Base-by-base conservation (phyloP, 1,140 invertebrate species). In the Nasonia longicornis region DNA sequence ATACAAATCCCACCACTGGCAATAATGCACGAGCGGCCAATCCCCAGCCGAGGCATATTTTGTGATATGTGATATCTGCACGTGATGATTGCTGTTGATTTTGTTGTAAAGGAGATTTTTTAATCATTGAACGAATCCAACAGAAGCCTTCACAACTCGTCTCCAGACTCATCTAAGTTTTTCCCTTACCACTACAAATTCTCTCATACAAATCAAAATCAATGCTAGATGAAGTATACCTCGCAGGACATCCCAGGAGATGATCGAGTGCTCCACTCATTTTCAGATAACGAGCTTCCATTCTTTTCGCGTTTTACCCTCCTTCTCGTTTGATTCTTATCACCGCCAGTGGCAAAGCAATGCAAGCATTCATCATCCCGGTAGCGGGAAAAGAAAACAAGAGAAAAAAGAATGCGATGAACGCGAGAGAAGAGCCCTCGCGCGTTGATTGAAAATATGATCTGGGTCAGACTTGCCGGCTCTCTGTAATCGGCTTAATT, bases 401-500 rank as follows among this genome's bases (percentile, higher is more conserved):
- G 20, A 58, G 52, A 58, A n/a, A 58, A 58, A 58, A 58, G 4
- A 16, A n/a, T 4, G 20, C 52, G n/a, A 58, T 58, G 52, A 58
- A 58, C 16, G 38, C 1, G 16, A 58, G 16, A 20, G 52, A 58
- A 58, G 52, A 58, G 52, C 52, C 52, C 52, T 58, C 52, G 52
- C 20, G 16, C 52, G 52, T 58, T 58, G 52, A 58, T 58, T 20
- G 52, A 58, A 58, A 58, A 58, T 58, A 58, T 58, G 4, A 58
- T 58, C 20, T 58, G 52, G 52, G 20, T 58, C 52, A 58, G 52
- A n/a, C 52, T 58, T 16, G 8, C 8, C 14, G 20, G 20, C 20
- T 58, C 52, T 58, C 52, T 58, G 52, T 58, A 58, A 58, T 58
- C 52, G 52, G 52, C 52, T 58, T 58, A n/a, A 58, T 58, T 58